These are phyloP conservation scores for Xylota sylvarum DNA, from an alignment of 2,888 invertebrate species.

Conservation along the genomic window DNA sequence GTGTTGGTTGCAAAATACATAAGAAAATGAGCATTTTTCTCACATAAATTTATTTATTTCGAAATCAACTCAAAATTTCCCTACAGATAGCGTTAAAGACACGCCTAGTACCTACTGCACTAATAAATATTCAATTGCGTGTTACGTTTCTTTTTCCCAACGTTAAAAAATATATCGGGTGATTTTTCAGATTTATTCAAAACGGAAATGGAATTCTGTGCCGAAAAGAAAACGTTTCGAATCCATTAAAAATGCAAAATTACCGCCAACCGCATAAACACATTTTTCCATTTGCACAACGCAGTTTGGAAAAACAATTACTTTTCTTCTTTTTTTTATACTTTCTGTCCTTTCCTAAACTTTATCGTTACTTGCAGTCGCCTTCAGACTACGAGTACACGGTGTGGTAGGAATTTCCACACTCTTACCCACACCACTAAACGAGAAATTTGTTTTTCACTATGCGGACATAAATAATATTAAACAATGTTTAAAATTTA, in stretches of 20 bases:
- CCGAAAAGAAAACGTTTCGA: slow-evolving; percentile 58
- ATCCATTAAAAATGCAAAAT: slow-evolving; percentile 74
- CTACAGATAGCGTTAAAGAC: background rate
- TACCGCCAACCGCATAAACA: slow-evolving; percentile 38
- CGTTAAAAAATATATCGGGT: slow-evolving; percentile 35
- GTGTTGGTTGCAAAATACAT: too few species aligned
- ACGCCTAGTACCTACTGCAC: background rate
- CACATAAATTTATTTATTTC: background rate
- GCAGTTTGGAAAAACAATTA: slow-evolving; percentile 71
- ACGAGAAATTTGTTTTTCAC: slow-evolving; percentile 41
- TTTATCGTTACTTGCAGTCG: slow-evolving; percentile 73
- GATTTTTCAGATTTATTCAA: slow-evolving; percentile 73
- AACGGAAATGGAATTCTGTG: slow-evolving; percentile 72
- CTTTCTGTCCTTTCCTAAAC: slow-evolving; percentile 33
- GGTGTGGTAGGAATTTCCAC: slow-evolving; percentile 10
- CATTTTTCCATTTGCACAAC: slow-evolving; percentile 58
- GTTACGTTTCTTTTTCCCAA: slow-evolving; percentile 47
- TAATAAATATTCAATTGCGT: slow-evolving; percentile 72
- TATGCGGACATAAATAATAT: slow-evolving; percentile 68
- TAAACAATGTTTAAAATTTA: slow-evolving; percentile 78
- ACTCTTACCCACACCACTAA: background rate
- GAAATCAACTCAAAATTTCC: background rate
- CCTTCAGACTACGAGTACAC: slow-evolving; percentile 28
- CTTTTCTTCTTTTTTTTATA: slow-evolving; percentile 11
- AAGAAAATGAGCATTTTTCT: background rate